These are phyloP conservation scores for Umimayanthus kanabou DNA, from an alignment of 92 coral and sea anemone genomes.

Conservation along the genomic window DNA sequence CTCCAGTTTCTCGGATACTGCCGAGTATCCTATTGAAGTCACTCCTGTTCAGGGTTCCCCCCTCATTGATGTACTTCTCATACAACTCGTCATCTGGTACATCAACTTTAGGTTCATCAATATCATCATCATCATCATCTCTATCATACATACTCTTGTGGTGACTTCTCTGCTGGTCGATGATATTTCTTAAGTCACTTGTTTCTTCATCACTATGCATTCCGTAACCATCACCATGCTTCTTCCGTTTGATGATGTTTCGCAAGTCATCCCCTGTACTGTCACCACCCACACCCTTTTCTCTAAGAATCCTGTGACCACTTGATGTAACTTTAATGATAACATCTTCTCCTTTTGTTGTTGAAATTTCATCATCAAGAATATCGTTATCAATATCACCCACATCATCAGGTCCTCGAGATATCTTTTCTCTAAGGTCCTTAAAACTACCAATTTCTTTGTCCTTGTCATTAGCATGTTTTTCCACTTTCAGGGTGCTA, in stretches of 20 bases:
- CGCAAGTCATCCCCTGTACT: constrained; percentile 17
- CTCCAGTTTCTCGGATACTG: constrained; percentile 38
- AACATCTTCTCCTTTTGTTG: constrained; percentile 24
- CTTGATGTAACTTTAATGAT: constrained; percentile 27
- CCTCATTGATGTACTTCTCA: constrained; percentile 17
- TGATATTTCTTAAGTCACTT: constrained; percentile 53
- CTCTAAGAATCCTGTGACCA: constrained; percentile 35
- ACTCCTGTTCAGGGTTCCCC: constrained; percentile 22
- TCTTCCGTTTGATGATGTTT: constrained; percentile 35
- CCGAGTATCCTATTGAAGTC: constrained; percentile 8
- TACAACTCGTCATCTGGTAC: constrained; percentile 53
- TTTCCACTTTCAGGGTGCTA: constrained; percentile 34
- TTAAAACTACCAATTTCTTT: constrained; percentile 38
- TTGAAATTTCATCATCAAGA: constrained; percentile 31
- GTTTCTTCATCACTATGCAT: constrained; percentile 37
- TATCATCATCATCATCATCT: constrained; percentile 31
- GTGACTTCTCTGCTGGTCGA: constrained; percentile 51
- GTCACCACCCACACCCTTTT: background rate
- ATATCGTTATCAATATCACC: background rate
- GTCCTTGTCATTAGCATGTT: constrained; percentile 15
- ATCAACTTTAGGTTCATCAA: constrained; percentile 47
- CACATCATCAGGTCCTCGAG: constrained; percentile 37
- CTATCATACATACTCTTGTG: constrained; percentile 14
- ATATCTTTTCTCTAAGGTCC: constrained; percentile 60
- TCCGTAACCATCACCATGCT: constrained; percentile 8